Base-by-base conservation (phyloP, 2,113 vertebrate genomes). In the Cochlearius cochlearius region DNA sequence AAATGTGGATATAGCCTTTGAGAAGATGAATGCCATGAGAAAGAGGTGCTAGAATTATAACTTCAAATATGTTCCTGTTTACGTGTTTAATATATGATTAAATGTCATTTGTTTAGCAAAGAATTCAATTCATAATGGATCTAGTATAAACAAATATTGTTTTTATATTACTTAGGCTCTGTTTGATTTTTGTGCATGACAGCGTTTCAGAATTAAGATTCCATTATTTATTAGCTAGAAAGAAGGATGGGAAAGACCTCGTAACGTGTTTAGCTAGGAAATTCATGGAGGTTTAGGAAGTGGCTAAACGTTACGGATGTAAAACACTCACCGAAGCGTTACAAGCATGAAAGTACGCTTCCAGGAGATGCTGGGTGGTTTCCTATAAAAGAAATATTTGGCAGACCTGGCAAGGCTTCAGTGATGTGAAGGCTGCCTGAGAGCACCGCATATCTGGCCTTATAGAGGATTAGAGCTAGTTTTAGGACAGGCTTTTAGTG, bases 81-180 rank as follows among this genome's bases (percentile, higher is more conserved):
- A 76, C 2, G 5, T 90, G 63, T 93, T 94, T 92, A 95, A 94
- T 93, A 34, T 62, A 92, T 94, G 90, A 94, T 94, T 95, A 90
- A 92, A 80, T 83, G 85, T 13, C 41, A 55, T 90, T 95, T 96
- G 81, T 92, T 96, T 92, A 53, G 69, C 79, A 78, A 69, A 69
- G 59, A 83, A 86, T 88, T 88, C 50, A 89, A 41, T 86, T 94
- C 63, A 47, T 92, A 94, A 90, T 15, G 47, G 85, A 47, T 79
- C 39, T 71, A 90, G 55, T 62, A 30, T 83, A 94, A 96, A 94
- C 96, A 94, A 91, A 66, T 79, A 81, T 7, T 90, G 78, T 1
- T 73, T 90, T 94, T 87, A 15, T 94, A 94, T 76, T 76, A 67
- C 78, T 90, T 94, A 90, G 23, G 55, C 67, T 92, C 47, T 92